Conservation (phyloP, 2,797 vertebrate species). For the Premnoplex brunnescens region DNA sequence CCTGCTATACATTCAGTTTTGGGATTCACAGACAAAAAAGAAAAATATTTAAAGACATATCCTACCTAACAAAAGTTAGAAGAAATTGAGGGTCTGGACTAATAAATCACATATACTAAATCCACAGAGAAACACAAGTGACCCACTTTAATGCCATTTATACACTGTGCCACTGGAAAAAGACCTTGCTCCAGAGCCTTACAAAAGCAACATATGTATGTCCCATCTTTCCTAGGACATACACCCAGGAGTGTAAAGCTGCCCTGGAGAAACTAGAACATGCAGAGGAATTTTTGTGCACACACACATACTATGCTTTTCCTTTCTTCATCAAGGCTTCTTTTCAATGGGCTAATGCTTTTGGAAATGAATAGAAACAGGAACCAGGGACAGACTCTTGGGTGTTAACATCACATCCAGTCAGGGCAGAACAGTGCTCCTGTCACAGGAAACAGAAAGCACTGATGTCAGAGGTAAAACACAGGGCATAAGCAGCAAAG, state of each 20-base stretch:
- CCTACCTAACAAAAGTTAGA: neutral
- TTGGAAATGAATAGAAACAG: neutral
- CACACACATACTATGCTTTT: neutral
- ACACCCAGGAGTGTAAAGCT: neutral
- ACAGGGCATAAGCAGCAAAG: neutral
- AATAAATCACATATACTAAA: neutral
- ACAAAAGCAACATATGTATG: neutral
- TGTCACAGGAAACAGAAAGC: slow-evolving; percentile 34
- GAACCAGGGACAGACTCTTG: neutral
- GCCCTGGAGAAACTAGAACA: neutral
- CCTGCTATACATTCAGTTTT: neutral
- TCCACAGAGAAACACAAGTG: neutral
- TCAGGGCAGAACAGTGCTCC: neutral
- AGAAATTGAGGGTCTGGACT: neutral
- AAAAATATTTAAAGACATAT: neutral
- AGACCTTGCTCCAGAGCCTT: neutral
- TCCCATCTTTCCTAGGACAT: neutral
- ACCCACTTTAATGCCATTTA: neutral
- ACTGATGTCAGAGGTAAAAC: neutral
- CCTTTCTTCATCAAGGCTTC: neutral
- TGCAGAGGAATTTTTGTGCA: neutral
- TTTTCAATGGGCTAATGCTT: neutral
- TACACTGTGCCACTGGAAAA: neutral
- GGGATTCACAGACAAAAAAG: neutral
- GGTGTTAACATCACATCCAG: neutral